Evolutionary conservation across 2,113 vertebrate species (phyloP).

Genomic region (Eulemur macaco): DNA sequence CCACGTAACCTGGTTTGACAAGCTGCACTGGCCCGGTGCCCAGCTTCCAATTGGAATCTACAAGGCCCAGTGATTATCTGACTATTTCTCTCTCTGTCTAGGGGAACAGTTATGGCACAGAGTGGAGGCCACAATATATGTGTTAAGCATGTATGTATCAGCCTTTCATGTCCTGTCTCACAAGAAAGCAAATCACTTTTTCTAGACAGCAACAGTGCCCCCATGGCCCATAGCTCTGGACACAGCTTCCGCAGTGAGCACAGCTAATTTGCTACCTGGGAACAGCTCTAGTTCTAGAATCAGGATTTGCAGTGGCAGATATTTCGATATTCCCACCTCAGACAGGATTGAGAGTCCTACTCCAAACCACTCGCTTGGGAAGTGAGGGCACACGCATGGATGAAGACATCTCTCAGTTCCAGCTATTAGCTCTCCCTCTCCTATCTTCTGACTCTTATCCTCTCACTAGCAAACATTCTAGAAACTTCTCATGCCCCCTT

Average conservation of each 20-base stretch:
- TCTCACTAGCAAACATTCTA: not conserved
- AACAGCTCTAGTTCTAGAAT: not conserved
- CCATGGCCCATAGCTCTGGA: not conserved
- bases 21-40: constrained; percentile 80
- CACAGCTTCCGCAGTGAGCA: not conserved
- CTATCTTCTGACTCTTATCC: not conserved
- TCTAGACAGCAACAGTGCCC: not conserved
- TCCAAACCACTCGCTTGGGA: not conserved
- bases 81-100: constrained; percentile 30
- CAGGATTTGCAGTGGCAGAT: not conserved
- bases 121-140: not conserved
- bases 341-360: not conserved
- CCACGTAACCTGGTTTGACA: constrained; percentile 84
- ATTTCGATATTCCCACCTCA: not conserved
- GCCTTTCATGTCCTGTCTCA: not conserved
- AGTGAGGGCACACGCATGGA: not conserved
- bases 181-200: not conserved
- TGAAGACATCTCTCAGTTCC: not conserved
- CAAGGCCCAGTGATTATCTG: constrained; percentile 1
- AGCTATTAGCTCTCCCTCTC: not conserved
- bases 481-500: not conserved
- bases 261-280: not conserved
- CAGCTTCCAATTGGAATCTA: constrained; percentile 76
- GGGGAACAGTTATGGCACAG: not conserved
- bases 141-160: not conserved